Conservation (phyloP, 2,797 vertebrate genomes). For the Cuniculus paca region DNA sequence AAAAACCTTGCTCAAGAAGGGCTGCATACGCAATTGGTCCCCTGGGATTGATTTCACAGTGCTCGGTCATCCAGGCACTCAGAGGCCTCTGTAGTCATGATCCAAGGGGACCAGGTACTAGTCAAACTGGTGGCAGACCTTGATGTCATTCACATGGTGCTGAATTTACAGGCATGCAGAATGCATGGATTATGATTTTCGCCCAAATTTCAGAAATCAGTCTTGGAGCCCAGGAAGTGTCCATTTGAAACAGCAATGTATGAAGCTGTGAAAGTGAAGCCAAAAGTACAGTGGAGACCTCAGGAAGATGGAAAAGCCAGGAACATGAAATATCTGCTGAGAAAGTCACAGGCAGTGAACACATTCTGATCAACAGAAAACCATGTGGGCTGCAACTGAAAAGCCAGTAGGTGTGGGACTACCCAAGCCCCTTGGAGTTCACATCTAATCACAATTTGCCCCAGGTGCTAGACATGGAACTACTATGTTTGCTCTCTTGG, state of each 20-base stretch:
- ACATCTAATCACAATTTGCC: background rate
- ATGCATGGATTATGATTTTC: background rate
- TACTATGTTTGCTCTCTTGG: background rate
- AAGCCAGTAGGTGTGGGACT: background rate
- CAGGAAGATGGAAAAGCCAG: background rate
- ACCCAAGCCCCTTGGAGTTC: background rate
- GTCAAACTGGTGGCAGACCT: background rate
- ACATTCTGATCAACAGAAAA: background rate
- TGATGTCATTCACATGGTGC: background rate
- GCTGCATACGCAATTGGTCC: background rate
- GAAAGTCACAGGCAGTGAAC: background rate
- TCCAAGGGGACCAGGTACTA: background rate
- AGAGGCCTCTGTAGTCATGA: background rate
- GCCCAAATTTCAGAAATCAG: background rate
- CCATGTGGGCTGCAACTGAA: background rate
- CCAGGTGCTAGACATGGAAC: background rate
- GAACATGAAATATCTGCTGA: background rate
- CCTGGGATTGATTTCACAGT: background rate
- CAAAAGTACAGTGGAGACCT: background rate
- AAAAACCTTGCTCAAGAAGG: background rate
- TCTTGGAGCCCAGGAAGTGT: background rate
- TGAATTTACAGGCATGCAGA: background rate
- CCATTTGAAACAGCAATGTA: background rate
- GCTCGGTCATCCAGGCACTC: background rate
- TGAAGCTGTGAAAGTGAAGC: background rate